phyloP scores from a whole-genome alignment of 2,888 invertebrate genomes.

The Homarus gammarus region DNA sequence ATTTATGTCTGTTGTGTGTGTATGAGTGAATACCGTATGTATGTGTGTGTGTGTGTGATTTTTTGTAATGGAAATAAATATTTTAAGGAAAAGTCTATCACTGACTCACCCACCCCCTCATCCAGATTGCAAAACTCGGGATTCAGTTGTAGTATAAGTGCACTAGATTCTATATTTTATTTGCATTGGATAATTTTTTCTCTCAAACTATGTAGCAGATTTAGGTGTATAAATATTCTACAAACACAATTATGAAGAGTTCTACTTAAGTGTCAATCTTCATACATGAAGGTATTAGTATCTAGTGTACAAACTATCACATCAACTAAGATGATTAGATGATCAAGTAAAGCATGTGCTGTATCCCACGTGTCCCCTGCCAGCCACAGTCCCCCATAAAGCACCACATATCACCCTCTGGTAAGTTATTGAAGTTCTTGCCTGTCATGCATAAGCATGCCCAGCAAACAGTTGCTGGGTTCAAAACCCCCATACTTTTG shows the following conservation, averaged over 20 bases:
- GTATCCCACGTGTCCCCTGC: not conserved
- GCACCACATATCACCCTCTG: conserved; percentile 6
- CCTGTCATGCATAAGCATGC: conserved; percentile 13
- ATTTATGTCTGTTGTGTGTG: conserved; percentile 8
- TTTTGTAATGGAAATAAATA: conserved; percentile 19
- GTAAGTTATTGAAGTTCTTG: conserved; percentile 60
- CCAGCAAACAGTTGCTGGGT: conserved; percentile 3
- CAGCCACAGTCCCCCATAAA: conserved; percentile 14
- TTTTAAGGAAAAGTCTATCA: conserved; percentile 18
- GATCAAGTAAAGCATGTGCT: not conserved
- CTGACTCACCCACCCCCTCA: not conserved
- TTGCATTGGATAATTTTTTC: not conserved
- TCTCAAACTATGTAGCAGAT: not conserved
- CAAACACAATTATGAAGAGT: not conserved
- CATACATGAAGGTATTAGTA: not conserved
- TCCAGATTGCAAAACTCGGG: not conserved
- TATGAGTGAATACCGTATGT: not conserved
- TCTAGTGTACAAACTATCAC: not conserved
- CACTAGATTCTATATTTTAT: not conserved
- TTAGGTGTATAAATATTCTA: not conserved
- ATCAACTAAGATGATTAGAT: not conserved
- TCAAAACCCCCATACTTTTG: conserved; percentile 14
- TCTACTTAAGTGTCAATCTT: not conserved
- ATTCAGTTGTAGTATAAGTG: not conserved
- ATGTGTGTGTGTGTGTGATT: conserved; percentile 20